A percentile compares a stretch with the other conserved stretches of the same genome.
These are phyloP conservation scores for Pangasianodon hypophthalmus DNA, from an alignment of 2,113 vertebrate genomes.

Conservation along the genomic window DNA sequence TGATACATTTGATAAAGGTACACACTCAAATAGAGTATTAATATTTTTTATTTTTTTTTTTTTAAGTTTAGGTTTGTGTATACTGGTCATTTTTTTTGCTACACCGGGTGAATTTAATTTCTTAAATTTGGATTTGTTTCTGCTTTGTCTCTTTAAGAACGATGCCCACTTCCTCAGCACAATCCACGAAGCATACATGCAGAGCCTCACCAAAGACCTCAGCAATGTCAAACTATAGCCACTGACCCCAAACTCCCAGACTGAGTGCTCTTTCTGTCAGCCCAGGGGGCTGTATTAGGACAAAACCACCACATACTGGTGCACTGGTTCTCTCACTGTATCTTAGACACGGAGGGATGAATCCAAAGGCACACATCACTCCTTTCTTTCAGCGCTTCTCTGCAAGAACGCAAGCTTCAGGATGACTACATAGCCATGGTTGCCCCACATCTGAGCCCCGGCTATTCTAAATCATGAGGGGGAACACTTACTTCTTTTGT, in stretches of 20 bases:
- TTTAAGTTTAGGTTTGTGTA: not conserved
- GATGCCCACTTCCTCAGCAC: slow-evolving; percentile 87
- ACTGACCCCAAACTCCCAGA: not conserved
- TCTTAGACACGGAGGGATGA: not conserved
- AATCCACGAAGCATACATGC: slow-evolving; percentile 91
- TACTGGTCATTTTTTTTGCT: not conserved
- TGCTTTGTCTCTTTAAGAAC: slow-evolving; percentile 73
- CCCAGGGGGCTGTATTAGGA: slow-evolving; percentile 12
- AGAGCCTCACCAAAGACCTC: slow-evolving; percentile 85
- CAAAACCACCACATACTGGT: not conserved
- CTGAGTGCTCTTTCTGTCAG: not conserved
- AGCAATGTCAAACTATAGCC: slow-evolving; percentile 85
- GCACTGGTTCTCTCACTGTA: not conserved
- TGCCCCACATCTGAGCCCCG: not conserved
- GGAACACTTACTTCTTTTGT: not conserved
- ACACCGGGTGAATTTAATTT: not conserved
- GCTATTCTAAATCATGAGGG: not conserved
- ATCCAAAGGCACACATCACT: slow-evolving; percentile 6
- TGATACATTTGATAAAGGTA: slow-evolving; percentile 97
- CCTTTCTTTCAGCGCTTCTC: not conserved
- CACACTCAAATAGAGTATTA: too few relatives aligned
- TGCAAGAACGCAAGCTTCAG: not conserved
- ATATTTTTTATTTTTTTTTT: not conserved
- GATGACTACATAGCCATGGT: not conserved
- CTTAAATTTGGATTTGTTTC: not conserved